Evolutionary conservation across 2,888 invertebrate species (phyloP), one percentile per base, ranked within the genome.

Genomic region (Microctonus aethiopoides): DNA sequence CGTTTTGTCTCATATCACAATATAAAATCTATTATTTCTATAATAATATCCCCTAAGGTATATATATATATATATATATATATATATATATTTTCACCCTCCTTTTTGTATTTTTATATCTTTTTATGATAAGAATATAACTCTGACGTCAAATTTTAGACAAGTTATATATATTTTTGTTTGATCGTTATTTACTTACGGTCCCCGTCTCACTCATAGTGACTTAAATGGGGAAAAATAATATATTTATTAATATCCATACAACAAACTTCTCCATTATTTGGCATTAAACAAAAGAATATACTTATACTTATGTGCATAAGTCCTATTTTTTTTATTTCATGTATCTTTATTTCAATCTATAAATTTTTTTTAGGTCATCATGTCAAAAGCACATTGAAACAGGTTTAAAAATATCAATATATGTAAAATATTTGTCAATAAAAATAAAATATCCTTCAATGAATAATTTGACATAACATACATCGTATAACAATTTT

Each of bases 101-200:
- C 39, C 39, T 46, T 46, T n/a, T 11, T n/a, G 11, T 39, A 2
- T 46, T 20, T 16, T 46, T 16, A n/a, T 46, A n/a, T 16, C 16
- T 46, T 46, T 46, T 46, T 46, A 46, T 46, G n/a, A n/a, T n/a
- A n/a, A n/a, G n/a, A n/a, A n/a, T n/a, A n/a, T 46, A 46, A 46
- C 16, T 20, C 16, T 46, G 46, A 46, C 46, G 46, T 46, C 46
- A 16, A 46, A 20, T 16, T 46, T 1, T 6, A 6, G 20, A 16
- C 6, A 46, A n/a, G 46, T 7, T 3, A 20, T n/a, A 20, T 46
- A n/a, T 16, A 16, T 46, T 4, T 16, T 46, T 36, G 46, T 46
- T 46, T 46, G 46, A 46, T 46, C 46, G 46, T 46, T 46, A 46
- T 46, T 46, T 46, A 46, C 7, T 16, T 1, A 1, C 0, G n/a